Conservation (phyloP, 2,797 vertebrate genomes). For the Capromys pilorides region DNA sequence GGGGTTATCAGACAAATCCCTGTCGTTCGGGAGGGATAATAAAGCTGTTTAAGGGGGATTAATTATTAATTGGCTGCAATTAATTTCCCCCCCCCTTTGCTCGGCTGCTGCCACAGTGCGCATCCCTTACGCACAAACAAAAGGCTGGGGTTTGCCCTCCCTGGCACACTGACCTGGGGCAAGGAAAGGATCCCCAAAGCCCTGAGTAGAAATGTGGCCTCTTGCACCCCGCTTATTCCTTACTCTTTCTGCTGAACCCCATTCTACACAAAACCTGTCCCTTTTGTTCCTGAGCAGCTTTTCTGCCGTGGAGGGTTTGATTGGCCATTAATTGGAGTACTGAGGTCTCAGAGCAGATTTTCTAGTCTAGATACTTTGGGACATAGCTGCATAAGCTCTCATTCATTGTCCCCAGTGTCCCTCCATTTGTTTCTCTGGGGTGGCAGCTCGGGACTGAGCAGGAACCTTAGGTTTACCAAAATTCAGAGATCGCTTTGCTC, state of each 20-base stretch:
- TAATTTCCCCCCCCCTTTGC: conserved; percentile 87
- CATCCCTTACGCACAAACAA: conserved; percentile 83
- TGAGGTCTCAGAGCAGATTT: not conserved
- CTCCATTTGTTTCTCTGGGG: not conserved
- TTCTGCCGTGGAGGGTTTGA: not conserved
- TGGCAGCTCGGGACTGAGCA: not conserved
- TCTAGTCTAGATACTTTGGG: not conserved
- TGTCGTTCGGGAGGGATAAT: conserved; percentile 85
- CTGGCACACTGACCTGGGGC: not conserved
- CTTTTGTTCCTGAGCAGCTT: not conserved
- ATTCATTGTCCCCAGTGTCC: not conserved
- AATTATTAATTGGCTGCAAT: conserved; percentile 93
- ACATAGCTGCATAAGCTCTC: not conserved
- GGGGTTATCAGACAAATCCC: conserved; percentile 91
- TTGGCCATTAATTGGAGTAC: not conserved
- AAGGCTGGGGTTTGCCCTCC: conserved; percentile 67
- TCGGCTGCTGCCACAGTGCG: conserved; percentile 78
- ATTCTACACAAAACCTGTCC: not conserved
- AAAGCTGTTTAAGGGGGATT: conserved; percentile 89
- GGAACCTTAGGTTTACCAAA: not conserved
- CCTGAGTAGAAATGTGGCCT: not conserved
- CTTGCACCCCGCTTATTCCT: not conserved
- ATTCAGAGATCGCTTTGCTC: not conserved
- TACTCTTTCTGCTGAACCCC: not conserved
- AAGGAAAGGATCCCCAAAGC: not conserved